Evolutionary conservation across 1,140 invertebrate species (phyloP), one percentile per base, ranked within the genome.

Genomic region (Conus betulinus): DNA sequence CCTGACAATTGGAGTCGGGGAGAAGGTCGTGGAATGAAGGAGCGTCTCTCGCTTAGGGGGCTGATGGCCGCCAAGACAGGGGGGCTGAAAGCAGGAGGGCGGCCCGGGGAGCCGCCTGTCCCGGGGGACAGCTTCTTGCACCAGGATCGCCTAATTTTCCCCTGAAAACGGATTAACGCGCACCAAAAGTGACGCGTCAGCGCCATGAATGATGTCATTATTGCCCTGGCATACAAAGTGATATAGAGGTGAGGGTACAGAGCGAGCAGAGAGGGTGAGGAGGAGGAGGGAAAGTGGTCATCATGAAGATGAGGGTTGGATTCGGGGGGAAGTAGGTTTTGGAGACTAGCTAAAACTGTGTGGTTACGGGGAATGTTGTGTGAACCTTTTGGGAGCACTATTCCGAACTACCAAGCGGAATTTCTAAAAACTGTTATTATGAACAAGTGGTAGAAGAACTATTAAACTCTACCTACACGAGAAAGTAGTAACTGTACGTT

Each of bases 141-240:
- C 51, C 85, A 7, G 85, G 15, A 87, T 87, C 85, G 85, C 25
- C 85, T 87, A 74, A 87, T 87, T 87, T 87, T 39, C 71, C 23
- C n/a, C 67, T 15, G 52, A 87, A 87, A 87, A 76, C 71, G 74
- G 74, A 78, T 87, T 53, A 87, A 78, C 85, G 39, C 63, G 84
- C 67, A 17, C 25, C 84, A 85, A 85, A 85, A 53, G 84, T 74
- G 84, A 67, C 27, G 84, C 71, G 84, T 85, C 84, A 83, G 52
- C 81, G 52, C 81, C 20, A 20, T 53, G 81, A 83, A 55, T 53
- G 55, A 57, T 53, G 81, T 83, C 51, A 83, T 83, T 53, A 83
- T 55, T 83, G 81, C 67, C 67, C 67, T 71, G 67, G 67, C 67
- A n/a, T 71, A 71, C 67, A 71, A n/a, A 71, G 67, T 23, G 67